Conservation (phyloP, 2,797 vertebrate genomes). For the Telmatherina bonti region DNA sequence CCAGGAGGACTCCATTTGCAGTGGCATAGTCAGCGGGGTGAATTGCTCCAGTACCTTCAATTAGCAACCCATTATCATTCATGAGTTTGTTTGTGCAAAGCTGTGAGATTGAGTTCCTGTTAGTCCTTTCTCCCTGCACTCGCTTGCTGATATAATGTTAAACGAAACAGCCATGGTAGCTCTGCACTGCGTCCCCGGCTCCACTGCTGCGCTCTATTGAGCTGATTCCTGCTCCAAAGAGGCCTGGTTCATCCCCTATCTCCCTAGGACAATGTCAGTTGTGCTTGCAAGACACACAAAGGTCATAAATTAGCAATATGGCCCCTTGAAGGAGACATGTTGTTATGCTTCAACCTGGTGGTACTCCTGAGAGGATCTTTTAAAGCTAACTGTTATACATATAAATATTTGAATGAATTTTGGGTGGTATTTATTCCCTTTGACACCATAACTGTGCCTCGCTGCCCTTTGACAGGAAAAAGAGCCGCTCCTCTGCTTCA, state of each 20-base stretch:
- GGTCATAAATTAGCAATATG: constrained; percentile 70
- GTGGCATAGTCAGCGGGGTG: constrained; percentile 54
- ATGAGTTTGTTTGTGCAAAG: constrained; percentile 77
- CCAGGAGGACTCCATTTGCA: constrained; percentile 73
- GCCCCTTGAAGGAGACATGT: constrained; percentile 52
- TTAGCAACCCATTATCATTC: constrained; percentile 78
- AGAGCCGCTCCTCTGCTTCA: constrained; percentile 11
- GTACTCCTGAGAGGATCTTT: constrained; percentile 57
- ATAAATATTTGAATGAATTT: constrained; percentile 61
- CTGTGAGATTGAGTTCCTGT: constrained; percentile 70
- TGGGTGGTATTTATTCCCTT: constrained; percentile 55
- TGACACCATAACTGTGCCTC: constrained; percentile 17
- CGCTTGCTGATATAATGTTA: constrained; percentile 46
- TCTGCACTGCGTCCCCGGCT: constrained; percentile 1
- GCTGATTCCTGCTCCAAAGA: constrained; percentile 42
- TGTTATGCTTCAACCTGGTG: constrained; percentile 54
- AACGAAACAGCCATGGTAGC: constrained; percentile 27
- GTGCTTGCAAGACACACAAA: constrained; percentile 54
- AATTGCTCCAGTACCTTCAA: constrained; percentile 72
- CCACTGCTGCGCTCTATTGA: constrained; percentile 26
- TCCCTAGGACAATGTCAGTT: constrained; percentile 51
- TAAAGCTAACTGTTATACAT: constrained; percentile 51
- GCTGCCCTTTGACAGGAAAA: constrained; percentile 23
- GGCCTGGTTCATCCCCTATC: constrained; percentile 48
- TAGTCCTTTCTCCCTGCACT: constrained; percentile 45